phyloP scores from a whole-genome alignment of 2,888 invertebrate genomes.

The Tachina grossa region DNA sequence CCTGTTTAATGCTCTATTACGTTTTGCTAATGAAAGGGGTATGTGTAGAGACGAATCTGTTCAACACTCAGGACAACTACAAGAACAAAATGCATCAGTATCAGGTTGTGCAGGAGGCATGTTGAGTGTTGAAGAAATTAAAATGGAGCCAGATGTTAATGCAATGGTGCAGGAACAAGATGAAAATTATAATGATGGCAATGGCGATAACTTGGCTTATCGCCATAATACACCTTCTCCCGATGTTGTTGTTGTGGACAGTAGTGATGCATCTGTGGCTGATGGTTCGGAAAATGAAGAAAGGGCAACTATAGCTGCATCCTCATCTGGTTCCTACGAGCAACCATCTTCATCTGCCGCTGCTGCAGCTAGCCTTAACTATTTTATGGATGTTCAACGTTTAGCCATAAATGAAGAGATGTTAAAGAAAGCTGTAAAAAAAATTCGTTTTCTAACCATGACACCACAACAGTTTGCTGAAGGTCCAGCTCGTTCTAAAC shows the following conservation, averaged over 20 bases:
- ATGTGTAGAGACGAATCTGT: conserved; percentile 74
- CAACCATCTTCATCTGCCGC: conserved; percentile 56
- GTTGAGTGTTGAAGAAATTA: conserved; percentile 77
- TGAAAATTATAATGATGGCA: conserved; percentile 72
- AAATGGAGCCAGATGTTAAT: conserved; percentile 80
- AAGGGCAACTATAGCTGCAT: conserved; percentile 29
- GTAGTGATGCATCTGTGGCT: conserved; percentile 76
- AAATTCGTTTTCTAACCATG: conserved; percentile 91
- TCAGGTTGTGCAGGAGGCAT: conserved; percentile 52
- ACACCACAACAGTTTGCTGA: conserved; percentile 92
- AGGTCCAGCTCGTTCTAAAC: conserved; percentile 89
- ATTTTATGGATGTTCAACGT: conserved; percentile 78
- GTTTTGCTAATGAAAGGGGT: conserved; percentile 86
- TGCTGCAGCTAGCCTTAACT: conserved; percentile 75
- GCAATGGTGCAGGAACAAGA: conserved; percentile 77
- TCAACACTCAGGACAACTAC: conserved; percentile 46
- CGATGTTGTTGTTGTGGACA: conserved; percentile 79
- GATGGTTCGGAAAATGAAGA: conserved; percentile 63
- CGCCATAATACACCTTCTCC: conserved; percentile 64
- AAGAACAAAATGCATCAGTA: conserved; percentile 4
- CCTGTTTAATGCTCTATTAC: conserved; percentile 89
- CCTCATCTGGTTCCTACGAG: conserved; percentile 34
- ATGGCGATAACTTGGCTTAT: conserved; percentile 65
- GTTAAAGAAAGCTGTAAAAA: conserved; percentile 87
- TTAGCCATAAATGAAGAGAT: conserved; percentile 79